phyloP scores from a whole-genome alignment of 1,140 invertebrate species.

The Teleogryllus occipitalis region DNA sequence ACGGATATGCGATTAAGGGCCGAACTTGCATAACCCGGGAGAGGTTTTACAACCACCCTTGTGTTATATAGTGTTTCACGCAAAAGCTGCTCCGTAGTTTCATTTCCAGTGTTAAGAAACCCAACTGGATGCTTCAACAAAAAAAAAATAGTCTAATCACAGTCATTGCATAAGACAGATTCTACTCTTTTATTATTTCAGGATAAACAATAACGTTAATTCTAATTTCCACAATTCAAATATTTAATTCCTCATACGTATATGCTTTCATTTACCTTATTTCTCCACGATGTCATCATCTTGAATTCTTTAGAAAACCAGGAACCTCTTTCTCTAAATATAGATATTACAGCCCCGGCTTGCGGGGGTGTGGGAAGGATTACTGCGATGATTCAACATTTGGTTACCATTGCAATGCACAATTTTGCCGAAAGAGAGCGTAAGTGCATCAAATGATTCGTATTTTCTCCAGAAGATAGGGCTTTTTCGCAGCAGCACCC shows the following conservation, averaged over 20 bases:
- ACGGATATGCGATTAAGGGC: slow-evolving; percentile 14
- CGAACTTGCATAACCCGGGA: slow-evolving; percentile 36
- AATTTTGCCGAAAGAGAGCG: too few relatives aligned
- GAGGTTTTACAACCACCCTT: slow-evolving; percentile 36
- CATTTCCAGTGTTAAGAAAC: slow-evolving; percentile 23
- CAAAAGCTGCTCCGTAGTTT: slow-evolving; percentile 41
- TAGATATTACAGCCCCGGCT: background rate
- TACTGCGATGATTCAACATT: too few relatives aligned
- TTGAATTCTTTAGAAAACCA: background rate
- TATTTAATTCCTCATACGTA: background rate
- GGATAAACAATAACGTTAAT: background rate
- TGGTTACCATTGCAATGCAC: too few relatives aligned
- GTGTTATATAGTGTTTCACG: slow-evolving; percentile 36
- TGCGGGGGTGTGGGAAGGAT: too few relatives aligned
- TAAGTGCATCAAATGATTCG: too few relatives aligned
- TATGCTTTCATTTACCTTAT: background rate
- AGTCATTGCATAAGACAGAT: too few relatives aligned
- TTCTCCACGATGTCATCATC: slow-evolving; percentile 11
- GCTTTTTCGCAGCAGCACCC: too few relatives aligned
- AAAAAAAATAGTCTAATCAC: slow-evolving; percentile 7
- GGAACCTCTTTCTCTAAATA: background rate
- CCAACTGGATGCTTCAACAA: background rate
- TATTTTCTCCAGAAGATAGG: too few relatives aligned
- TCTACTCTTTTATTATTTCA: background rate
- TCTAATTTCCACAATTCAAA: too few relatives aligned